Evolutionary conservation across 2,888 invertebrate genomes (phyloP).

Genomic region (Trilocha varians): DNA sequence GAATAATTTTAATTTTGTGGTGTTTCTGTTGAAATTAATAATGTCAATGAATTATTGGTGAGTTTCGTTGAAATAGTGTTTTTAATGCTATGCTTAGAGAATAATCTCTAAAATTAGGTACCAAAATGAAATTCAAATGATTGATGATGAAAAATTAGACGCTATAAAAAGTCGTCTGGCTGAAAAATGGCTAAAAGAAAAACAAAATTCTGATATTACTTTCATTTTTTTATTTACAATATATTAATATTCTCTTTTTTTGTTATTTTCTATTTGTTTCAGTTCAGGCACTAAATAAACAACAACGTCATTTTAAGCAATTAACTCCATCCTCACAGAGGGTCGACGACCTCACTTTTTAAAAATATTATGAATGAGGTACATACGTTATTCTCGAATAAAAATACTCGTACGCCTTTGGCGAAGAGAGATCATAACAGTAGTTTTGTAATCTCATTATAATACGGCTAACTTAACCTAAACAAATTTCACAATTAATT

Average conservation of each 20-base stretch:
- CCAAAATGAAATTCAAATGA: too few relatives aligned
- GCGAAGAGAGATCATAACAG: constrained; percentile 48
- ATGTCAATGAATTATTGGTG: too few relatives aligned
- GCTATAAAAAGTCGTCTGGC: too few relatives aligned
- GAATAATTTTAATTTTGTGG: too few relatives aligned
- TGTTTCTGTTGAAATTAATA: too few relatives aligned
- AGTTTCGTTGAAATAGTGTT: too few relatives aligned
- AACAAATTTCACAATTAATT: constrained; percentile 6
- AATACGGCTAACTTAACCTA: constrained; percentile 39
- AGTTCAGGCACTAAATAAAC: constrained; percentile 59
- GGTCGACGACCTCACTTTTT: constrained; percentile 53
- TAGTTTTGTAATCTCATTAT: constrained; percentile 44
- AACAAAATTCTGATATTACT: constrained; percentile 28
- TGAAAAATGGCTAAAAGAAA: constrained; percentile 4
- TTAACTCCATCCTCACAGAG: constrained; percentile 34
- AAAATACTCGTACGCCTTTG: constrained; percentile 50
- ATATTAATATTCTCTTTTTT: constrained; percentile 67
- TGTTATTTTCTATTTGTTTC: constrained; percentile 42
- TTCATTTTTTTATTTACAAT: constrained; percentile 68
- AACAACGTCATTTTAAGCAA: constrained; percentile 29
- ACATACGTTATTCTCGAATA: constrained; percentile 24
- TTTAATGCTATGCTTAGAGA: too few relatives aligned
- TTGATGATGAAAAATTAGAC: too few relatives aligned
- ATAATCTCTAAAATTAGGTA: too few relatives aligned
- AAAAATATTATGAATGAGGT: constrained; percentile 23